Conservation (phyloP, 2,797 vertebrate species). For the Okamejei kenojei region DNA sequence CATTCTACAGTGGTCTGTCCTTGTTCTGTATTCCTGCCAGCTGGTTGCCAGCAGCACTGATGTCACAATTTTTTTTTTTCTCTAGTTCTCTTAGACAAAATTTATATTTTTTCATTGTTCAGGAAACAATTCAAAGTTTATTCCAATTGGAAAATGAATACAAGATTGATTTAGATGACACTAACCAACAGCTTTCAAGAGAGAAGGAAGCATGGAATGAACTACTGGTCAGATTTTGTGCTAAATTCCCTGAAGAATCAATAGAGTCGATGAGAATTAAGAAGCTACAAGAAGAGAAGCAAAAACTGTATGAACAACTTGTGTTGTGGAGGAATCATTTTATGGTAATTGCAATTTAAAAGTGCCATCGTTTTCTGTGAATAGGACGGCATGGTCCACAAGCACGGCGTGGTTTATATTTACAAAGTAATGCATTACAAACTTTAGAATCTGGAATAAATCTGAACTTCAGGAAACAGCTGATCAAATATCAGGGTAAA, state of each 20-base stretch:
- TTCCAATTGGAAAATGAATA: background rate
- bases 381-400: background rate
- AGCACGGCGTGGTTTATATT: background rate
- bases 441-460: background rate
- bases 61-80: no score
- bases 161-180: background rate
- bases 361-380: background rate
- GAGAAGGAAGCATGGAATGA: slow-evolving; percentile 17
- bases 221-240: background rate
- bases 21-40: background rate
- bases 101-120: background rate
- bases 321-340: background rate
- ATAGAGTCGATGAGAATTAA: background rate
- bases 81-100: background rate
- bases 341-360: background rate
- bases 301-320: background rate
- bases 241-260: background rate
- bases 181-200: background rate
- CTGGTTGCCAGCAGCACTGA: background rate
- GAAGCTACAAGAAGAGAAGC: slow-evolving; percentile 19
- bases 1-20: background rate
- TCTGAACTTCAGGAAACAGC: background rate
- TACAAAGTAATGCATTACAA: background rate
- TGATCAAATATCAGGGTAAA: background rate
- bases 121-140: background rate